Percentiles rank a stretch among this genome's conserved stretches.
phyloP scores from a whole-genome alignment of 2,797 vertebrate genomes.

The Rhodeus uyekii region DNA sequence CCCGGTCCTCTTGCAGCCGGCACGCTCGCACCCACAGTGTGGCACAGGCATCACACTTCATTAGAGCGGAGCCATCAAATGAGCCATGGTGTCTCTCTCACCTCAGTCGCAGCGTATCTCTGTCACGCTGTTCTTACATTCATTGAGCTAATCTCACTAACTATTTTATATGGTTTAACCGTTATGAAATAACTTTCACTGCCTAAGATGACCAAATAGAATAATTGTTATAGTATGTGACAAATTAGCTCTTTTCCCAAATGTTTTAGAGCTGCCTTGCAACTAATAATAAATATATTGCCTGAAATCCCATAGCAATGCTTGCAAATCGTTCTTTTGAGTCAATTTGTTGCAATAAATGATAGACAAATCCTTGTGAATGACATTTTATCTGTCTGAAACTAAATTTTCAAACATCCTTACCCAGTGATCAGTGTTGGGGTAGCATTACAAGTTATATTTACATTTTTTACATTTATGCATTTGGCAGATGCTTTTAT shows the following conservation, averaged over 20 bases:
- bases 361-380: too few species aligned
- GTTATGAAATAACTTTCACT: neutral
- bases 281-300: too few species aligned
- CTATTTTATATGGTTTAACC: neutral
- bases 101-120: neutral
- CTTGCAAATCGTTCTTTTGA: too few species aligned
- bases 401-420: too few species aligned
- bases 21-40: neutral
- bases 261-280: neutral
- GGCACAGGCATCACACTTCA: slow-evolving; percentile 44
- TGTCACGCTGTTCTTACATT: slow-evolving; percentile 50
- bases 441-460: neutral
- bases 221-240: neutral
- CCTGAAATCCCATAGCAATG: too few species aligned
- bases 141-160: slow-evolving; percentile 3
- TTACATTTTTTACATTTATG: too few species aligned
- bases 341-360: too few species aligned
- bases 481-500: too few species aligned
- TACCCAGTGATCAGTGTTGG: too few species aligned
- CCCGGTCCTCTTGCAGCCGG: slow-evolving; percentile 5
- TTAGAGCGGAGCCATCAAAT: slow-evolving; percentile 44
- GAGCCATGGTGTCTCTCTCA: neutral
- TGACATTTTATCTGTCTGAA: too few species aligned
- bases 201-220: neutral
- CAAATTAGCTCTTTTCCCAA: neutral